phyloP scores from a whole-genome alignment of 2,888 invertebrate genomes.

The Dolichomitus sp. region DNA sequence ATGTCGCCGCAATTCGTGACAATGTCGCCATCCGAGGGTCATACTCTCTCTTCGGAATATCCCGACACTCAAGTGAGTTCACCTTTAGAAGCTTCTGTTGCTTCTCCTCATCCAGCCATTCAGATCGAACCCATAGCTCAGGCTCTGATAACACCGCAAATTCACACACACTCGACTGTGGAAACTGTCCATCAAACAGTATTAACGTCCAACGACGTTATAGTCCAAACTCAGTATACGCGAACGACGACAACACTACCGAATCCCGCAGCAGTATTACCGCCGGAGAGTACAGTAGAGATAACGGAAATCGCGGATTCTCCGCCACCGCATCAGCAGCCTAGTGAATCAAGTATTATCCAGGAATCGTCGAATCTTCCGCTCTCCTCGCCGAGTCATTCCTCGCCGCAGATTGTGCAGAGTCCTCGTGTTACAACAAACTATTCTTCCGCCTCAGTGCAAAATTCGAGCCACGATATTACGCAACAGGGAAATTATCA shows the following conservation, averaged over 20 bases:
- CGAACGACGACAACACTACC: slow-evolving; percentile 83
- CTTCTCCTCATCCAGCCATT: slow-evolving; percentile 81
- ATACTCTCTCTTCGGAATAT: slow-evolving; percentile 80
- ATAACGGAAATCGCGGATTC: slow-evolving; percentile 82
- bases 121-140: slow-evolving; percentile 83
- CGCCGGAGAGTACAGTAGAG: slow-evolving; percentile 80
- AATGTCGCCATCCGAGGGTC: slow-evolving; percentile 82
- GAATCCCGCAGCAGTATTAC: slow-evolving; percentile 75
- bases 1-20: slow-evolving; percentile 81
- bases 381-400: slow-evolving; percentile 69
- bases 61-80: slow-evolving; percentile 82
- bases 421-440: slow-evolving; percentile 75
- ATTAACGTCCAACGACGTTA: slow-evolving; percentile 83
- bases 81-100: slow-evolving; percentile 82
- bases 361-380: slow-evolving; percentile 61
- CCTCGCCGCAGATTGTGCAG: slow-evolving; percentile 73
- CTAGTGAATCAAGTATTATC: slow-evolving; percentile 71
- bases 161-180: slow-evolving; percentile 82
- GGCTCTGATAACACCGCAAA: slow-evolving; percentile 82
- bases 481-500: slow-evolving; percentile 69
- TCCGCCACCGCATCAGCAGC: slow-evolving; percentile 65
- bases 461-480: slow-evolving; percentile 67
- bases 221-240: slow-evolving; percentile 84
- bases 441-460: slow-evolving; percentile 71
- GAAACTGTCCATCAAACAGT: slow-evolving; percentile 84